phyloP scores from a whole-genome alignment of 2,113 vertebrate genomes.

The Daboia siamensis region DNA sequence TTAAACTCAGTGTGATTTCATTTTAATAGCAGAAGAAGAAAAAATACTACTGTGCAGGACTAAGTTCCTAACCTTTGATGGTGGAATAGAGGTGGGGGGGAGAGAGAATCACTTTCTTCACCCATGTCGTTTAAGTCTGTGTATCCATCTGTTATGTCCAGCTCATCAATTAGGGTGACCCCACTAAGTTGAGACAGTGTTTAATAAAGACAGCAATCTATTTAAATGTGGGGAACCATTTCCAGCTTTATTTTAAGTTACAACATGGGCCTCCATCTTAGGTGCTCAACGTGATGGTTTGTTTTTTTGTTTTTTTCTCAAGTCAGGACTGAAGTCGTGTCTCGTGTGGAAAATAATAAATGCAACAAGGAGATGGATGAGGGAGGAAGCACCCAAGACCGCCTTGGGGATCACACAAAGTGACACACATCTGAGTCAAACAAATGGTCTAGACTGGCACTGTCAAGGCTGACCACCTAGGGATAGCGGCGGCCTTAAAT shows the following conservation, averaged over 20 bases:
- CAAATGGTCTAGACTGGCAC: slow-evolving; percentile 22
- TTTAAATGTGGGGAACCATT: slow-evolving; percentile 64
- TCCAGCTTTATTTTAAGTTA: slow-evolving; percentile 59
- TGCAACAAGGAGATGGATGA: neutral
- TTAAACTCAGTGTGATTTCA: slow-evolving; percentile 73
- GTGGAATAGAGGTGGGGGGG: slow-evolving; percentile 44
- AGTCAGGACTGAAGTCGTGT: slow-evolving; percentile 65
- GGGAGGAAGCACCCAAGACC: neutral
- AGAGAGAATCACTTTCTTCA: slow-evolving; percentile 58
- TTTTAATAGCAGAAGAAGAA: slow-evolving; percentile 73
- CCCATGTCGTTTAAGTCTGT: slow-evolving; percentile 65
- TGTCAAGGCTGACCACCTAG: neutral
- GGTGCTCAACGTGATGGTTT: slow-evolving; percentile 62
- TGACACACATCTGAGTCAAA: slow-evolving; percentile 31
- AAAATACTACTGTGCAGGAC: slow-evolving; percentile 68
- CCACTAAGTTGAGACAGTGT: slow-evolving; percentile 64
- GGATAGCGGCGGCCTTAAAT: neutral
- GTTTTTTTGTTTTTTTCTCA: slow-evolving; percentile 50
- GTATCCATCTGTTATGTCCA: slow-evolving; percentile 71
- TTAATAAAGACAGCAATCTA: slow-evolving; percentile 65
- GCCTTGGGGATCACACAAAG: slow-evolving; percentile 34
- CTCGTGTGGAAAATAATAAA: slow-evolving; percentile 59
- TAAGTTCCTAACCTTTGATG: slow-evolving; percentile 70
- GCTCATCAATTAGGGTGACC: slow-evolving; percentile 74
- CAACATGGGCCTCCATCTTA: slow-evolving; percentile 56